A percentile compares a stretch with the other conserved stretches of the same genome.
Conservation (phyloP, 2,888 invertebrate genomes). For the Geotrupes spiniger region DNA sequence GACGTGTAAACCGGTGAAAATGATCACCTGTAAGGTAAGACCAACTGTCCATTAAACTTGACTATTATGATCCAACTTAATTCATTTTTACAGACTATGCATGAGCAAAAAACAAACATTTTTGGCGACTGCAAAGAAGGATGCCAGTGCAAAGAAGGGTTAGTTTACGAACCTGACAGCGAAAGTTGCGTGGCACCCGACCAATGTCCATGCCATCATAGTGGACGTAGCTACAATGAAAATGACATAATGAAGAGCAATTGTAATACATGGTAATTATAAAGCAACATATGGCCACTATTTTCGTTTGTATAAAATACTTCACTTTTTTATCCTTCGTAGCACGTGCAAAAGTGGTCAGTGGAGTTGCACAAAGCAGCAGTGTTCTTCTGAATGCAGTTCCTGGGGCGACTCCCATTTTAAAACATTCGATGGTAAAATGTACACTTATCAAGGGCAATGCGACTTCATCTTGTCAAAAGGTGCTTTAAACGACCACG, state of each 20-base stretch:
- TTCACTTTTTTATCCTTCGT: no score
- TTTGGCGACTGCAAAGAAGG: constrained; percentile 71
- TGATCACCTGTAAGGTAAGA: constrained; percentile 75
- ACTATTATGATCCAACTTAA: neutral
- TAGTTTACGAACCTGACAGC: constrained; percentile 65
- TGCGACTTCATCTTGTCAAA: constrained; percentile 84
- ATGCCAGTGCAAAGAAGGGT: constrained; percentile 74
- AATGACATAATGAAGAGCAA: constrained; percentile 74
- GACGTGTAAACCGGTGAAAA: constrained; percentile 73
- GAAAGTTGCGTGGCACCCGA: constrained; percentile 66
- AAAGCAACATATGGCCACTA: no score
- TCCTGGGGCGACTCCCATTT: constrained; percentile 92
- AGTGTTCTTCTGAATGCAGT: constrained; percentile 75
- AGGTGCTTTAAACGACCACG: constrained; percentile 60
- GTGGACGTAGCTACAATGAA: constrained; percentile 77
- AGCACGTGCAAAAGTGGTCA: constrained; percentile 71
- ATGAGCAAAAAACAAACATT: constrained; percentile 56
- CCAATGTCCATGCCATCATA: constrained; percentile 87
- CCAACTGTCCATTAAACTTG: no score
- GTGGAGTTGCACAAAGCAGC: constrained; percentile 74
- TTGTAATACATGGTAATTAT: constrained; percentile 87
- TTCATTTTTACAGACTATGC: constrained; percentile 65
- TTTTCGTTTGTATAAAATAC: no score
- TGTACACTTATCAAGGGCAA: constrained; percentile 85
- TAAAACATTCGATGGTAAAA: constrained; percentile 76